Evolutionary conservation across 2,113 vertebrate species (phyloP), one percentile per base, ranked within the genome.

Genomic region (Varanus komodoensis): DNA sequence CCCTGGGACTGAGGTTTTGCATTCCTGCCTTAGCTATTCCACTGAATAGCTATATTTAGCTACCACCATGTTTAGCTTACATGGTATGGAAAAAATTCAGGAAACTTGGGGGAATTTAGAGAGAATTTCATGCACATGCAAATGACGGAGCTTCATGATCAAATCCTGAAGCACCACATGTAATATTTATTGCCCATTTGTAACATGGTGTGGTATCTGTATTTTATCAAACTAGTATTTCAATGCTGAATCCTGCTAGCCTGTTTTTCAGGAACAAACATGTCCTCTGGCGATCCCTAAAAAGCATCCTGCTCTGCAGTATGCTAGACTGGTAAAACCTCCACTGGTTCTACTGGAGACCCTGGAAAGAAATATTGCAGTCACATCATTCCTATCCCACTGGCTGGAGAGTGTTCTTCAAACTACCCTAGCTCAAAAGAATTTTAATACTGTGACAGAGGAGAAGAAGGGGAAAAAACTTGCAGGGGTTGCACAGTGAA

Each of bases 211-310:
- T 48, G 84, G 89, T 89, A n/a, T 90, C 82, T 29, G 64, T 89
- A 92, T 91, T 84, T 87, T 15, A 85, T 54, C 77, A 88, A 68
- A 88, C 61, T 67, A 90, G 27, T 89, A 21, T n/a, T 94, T 89
- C 25, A 3, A 81, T 25, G 88, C 57, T 61, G 82, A 91, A 0
- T 0, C 80, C 4, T 87, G 57, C 87, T 87, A 91, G 27, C 0
- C 87, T 88, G 84, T 54, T 92, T 91, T 93, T 87, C 8, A 93
- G 27, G 48, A 84, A 79, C 80, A 89, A 82, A 90, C 92, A 90
- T 90, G 68, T 75, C 8, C 7, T 87, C 89, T 91, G 11, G 93
- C 68, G 92, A 86, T 50, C 5, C 19, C 11, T 83, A 68, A 87
- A 91, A 86, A 92, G 44, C 11, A 2, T 38, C 92, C 15, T 50